These are phyloP conservation scores for Kradibia gibbosae DNA, from an alignment of 1,140 invertebrate species.

Conservation along the genomic window DNA sequence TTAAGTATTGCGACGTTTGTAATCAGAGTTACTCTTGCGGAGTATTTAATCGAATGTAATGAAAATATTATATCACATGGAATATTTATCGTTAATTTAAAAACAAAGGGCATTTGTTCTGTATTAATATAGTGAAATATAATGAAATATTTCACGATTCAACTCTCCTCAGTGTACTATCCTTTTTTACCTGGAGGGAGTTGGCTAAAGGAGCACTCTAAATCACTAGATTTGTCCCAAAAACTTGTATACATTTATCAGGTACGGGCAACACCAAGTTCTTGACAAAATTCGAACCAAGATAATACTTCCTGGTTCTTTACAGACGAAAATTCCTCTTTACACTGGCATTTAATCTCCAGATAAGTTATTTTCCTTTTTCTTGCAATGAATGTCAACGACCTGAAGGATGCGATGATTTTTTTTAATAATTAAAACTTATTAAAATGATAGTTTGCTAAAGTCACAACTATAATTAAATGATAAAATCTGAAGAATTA, in stretches of 20 bases:
- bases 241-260: constrained; percentile 25
- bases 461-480: too few species aligned
- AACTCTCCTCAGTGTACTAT: not conserved
- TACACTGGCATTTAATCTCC: not conserved
- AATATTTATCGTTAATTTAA: constrained; percentile 22
- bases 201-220: not conserved
- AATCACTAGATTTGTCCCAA: constrained; percentile 19
- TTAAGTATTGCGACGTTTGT: constrained; percentile 1
- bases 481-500: too few species aligned
- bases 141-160: constrained; percentile 20
- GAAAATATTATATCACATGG: not conserved
- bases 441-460: too few species aligned
- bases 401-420: not conserved
- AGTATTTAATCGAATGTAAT: constrained; percentile 2
- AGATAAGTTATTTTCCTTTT: not conserved
- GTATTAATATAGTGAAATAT: constrained; percentile 15
- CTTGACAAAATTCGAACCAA: constrained; percentile 15
- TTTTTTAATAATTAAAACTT: too few species aligned
- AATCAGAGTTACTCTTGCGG: not conserved
- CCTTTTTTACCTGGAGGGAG: not conserved
- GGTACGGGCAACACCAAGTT: constrained; percentile 6
- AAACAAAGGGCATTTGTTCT: not conserved
- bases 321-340: not conserved
- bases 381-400: not conserved
- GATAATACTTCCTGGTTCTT: not conserved